A percentile compares a stretch with the other conserved stretches of the same genome.
Evolutionary conservation across 2,888 invertebrate species (phyloP).

Genomic region (Meiosimyza platycephala): DNA sequence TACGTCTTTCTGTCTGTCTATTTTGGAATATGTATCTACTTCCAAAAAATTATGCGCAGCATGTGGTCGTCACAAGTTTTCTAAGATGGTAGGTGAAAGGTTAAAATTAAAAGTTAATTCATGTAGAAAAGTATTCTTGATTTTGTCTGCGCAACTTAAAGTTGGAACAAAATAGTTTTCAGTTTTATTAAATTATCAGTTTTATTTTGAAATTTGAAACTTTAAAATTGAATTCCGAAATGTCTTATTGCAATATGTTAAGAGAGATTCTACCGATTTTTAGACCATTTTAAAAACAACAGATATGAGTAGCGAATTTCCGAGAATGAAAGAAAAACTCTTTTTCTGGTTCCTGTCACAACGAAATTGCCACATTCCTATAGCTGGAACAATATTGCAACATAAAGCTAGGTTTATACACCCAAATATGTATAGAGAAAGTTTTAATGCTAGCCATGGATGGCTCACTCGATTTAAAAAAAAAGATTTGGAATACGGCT

Average conservation of each 20-base stretch:
- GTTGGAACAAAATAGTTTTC: too few relatives aligned
- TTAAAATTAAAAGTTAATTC: too few relatives aligned
- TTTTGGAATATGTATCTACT: slow-evolving; percentile 2
- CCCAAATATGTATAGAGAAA: slow-evolving; percentile 21
- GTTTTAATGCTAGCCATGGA: slow-evolving; percentile 29
- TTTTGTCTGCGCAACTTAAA: too few relatives aligned
- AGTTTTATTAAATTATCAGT: too few relatives aligned
- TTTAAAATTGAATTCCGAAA: too few relatives aligned
- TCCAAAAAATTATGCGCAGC: slow-evolving; percentile 18
- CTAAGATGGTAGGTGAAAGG: not conserved
- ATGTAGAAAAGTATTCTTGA: too few relatives aligned
- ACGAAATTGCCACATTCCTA: not conserved
- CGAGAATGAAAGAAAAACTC: not conserved
- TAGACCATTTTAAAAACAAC: too few relatives aligned
- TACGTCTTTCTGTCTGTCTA: slow-evolving; percentile 17
- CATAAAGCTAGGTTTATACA: slow-evolving; percentile 20
- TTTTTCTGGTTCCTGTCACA: not conserved
- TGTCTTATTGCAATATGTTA: too few relatives aligned
- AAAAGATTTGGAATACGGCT: slow-evolving; percentile 16
- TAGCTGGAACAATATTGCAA: slow-evolving; percentile 17
- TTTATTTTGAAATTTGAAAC: too few relatives aligned
- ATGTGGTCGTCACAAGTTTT: slow-evolving; percentile 11
- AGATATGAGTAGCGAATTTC: too few relatives aligned
- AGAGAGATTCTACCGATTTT: too few relatives aligned
- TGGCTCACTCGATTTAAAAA: slow-evolving; percentile 31